phyloP scores from a whole-genome alignment of 30 jellyfish, hydroid and myxozoan species.

The Aurelia sp. region DNA sequence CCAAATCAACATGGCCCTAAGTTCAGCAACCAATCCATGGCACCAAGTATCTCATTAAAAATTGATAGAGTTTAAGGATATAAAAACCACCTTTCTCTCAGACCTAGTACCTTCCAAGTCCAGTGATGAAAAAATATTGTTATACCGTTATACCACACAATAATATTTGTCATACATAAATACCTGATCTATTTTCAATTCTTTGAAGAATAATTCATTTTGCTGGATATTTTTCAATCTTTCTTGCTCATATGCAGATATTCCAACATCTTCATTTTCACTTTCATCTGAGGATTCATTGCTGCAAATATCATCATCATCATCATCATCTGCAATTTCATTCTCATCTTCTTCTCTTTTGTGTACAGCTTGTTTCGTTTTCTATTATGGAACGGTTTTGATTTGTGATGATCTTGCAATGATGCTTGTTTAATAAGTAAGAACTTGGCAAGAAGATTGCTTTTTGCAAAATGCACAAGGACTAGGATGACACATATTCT shows the following conservation, averaged over 20 bases:
- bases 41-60: too few relatives aligned
- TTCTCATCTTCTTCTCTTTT: not conserved
- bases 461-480: too few relatives aligned
- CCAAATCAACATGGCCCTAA: too few relatives aligned
- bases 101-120: too few relatives aligned
- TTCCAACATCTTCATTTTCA: slow-evolving; percentile 36
- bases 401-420: too few relatives aligned
- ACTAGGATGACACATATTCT: too few relatives aligned
- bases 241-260: slow-evolving; percentile 53
- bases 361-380: not conserved
- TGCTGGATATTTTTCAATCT: slow-evolving; percentile 41
- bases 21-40: too few relatives aligned
- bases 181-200: slow-evolving; percentile 48
- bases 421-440: too few relatives aligned
- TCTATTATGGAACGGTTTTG: not conserved
- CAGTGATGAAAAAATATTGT: too few relatives aligned
- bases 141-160: not conserved
- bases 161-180: not conserved
- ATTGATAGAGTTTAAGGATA: too few relatives aligned
- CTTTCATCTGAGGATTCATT: not conserved
- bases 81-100: too few relatives aligned
- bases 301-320: slow-evolving; percentile 14
- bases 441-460: too few relatives aligned
- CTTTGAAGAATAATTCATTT: slow-evolving; percentile 42
- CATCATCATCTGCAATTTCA: slow-evolving; percentile 3